Conservation (phyloP, 2,113 vertebrate genomes). For the human region DNA sequence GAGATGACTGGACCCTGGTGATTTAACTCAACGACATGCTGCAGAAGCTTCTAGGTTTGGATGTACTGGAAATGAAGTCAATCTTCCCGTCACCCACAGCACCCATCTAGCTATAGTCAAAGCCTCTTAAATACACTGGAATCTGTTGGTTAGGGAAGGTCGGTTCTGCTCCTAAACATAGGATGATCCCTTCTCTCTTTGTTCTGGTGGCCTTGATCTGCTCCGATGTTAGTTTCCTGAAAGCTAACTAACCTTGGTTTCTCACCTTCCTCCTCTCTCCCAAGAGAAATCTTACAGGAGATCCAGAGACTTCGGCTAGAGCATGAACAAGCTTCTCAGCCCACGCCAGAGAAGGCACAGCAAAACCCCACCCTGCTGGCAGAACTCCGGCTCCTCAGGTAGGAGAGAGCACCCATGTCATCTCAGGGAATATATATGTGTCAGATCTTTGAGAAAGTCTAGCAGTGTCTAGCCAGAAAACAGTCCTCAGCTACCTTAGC, state of each 20-base stretch:
- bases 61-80: background rate
- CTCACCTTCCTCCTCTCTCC: constrained; percentile 68
- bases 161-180: background rate
- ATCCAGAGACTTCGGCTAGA: constrained; percentile 96
- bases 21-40: background rate
- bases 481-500: accelerated
- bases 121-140: background rate
- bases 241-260: constrained; percentile 51
- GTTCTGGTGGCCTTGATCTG: background rate
- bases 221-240: background rate
- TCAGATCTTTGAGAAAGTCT: background rate
- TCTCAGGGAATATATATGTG: accelerated
- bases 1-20: background rate
- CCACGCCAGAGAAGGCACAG: constrained; percentile 93
- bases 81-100: background rate
- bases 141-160: background rate
- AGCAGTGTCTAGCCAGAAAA: background rate
- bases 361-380: constrained; percentile 97
- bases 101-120: background rate
- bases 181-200: background rate
- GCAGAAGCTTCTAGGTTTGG: background rate
- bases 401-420: background rate
- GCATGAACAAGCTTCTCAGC: constrained; percentile 96
- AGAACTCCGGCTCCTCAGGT: constrained; percentile 97
- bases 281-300: constrained; percentile 98